Conservation (phyloP, 2,797 vertebrate genomes). For the Vireo griseus region DNA sequence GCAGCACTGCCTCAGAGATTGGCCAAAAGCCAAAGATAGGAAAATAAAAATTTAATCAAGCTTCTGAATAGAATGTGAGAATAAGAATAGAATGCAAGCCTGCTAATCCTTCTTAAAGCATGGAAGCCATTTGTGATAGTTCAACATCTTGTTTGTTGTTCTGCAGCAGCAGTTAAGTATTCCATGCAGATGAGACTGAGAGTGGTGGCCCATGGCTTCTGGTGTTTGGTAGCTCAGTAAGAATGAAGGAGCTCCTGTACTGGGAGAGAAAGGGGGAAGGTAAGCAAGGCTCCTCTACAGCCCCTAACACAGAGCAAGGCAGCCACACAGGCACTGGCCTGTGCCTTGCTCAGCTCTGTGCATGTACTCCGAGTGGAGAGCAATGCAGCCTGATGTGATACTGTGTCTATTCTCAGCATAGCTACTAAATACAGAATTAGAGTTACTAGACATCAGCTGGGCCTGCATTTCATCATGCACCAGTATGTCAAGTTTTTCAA, state of each 20-base stretch:
- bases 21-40: background rate
- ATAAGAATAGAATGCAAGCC: background rate
- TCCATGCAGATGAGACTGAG: background rate
- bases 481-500: background rate
- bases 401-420: background rate
- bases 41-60: background rate
- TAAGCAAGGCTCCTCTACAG: background rate
- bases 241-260: background rate
- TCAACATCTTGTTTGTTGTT: background rate
- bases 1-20: background rate
- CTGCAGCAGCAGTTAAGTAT: background rate
- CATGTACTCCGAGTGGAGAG: background rate
- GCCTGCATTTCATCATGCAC: background rate
- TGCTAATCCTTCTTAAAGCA: background rate
- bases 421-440: background rate
- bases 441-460: background rate
- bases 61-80: background rate
- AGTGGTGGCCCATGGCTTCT: background rate
- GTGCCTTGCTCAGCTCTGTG: background rate
- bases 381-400: background rate
- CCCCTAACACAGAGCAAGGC: background rate
- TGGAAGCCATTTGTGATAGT: background rate
- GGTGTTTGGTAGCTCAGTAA: background rate
- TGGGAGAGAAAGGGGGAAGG: background rate
- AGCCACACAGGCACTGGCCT: rapidly evolving